These are phyloP conservation scores for Adelges cooleyi DNA, from an alignment of 1,140 invertebrate genomes.

Conservation along the genomic window DNA sequence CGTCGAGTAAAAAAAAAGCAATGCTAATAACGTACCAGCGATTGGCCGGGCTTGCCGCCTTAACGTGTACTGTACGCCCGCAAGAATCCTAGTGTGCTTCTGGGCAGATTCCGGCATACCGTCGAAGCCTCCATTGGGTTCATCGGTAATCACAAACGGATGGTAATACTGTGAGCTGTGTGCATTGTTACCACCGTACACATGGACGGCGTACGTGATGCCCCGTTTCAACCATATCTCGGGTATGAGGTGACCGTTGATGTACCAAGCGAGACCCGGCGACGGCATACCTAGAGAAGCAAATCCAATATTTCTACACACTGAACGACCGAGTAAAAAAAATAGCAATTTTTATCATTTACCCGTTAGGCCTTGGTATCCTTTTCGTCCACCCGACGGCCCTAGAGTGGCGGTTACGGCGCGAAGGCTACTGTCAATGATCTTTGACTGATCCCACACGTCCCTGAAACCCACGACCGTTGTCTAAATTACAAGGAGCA, in stretches of 20 bases:
- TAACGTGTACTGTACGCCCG: conserved; percentile 71
- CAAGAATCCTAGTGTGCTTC: conserved; percentile 62
- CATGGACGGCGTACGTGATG: conserved; percentile 64
- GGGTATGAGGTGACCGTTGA: conserved; percentile 75
- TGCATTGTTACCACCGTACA: conserved; percentile 75
- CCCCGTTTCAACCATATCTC: conserved; percentile 78
- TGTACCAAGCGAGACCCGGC: conserved; percentile 60
- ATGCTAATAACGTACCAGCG: too few species aligned
- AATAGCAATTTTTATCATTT: conserved; percentile 29
- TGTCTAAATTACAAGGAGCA: too few species aligned
- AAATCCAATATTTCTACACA: background rate
- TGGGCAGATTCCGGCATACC: conserved; percentile 57
- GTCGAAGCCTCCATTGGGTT: conserved; percentile 69
- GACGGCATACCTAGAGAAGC: conserved; percentile 42
- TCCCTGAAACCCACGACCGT: conserved; percentile 37
- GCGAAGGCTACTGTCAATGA: conserved; percentile 64
- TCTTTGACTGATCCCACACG: conserved; percentile 62
- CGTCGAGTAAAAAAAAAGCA: too few species aligned
- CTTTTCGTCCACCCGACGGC: conserved; percentile 61
- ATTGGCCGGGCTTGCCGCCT: conserved; percentile 63
- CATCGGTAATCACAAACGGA: conserved; percentile 82
- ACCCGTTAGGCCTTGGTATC: conserved; percentile 66
- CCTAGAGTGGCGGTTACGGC: conserved; percentile 66
- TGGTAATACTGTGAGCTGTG: conserved; percentile 79
- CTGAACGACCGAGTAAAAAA: background rate